Percentiles rank a stretch among this genome's conserved stretches.
Conservation (phyloP, 30 jellyfish, hydroid and myxozoan species). For the Aurelia sp. region DNA sequence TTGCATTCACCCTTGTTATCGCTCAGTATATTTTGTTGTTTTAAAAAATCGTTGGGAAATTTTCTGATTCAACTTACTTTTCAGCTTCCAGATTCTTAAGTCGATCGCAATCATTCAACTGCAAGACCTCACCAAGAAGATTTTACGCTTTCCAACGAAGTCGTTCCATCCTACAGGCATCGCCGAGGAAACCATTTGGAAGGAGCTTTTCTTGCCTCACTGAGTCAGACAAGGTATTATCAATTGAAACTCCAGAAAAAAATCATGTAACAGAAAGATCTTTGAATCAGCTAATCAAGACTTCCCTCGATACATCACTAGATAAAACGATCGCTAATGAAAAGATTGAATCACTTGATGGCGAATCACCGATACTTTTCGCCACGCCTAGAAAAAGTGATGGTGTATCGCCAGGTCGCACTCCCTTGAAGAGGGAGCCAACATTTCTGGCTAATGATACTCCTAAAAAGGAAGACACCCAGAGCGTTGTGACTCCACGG, state of each 20-base stretch:
- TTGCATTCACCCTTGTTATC: too few relatives aligned
- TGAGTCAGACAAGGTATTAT: background rate
- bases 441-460: background rate
- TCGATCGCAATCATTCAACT: constrained; percentile 47
- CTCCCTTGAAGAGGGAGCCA: background rate
- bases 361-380: background rate
- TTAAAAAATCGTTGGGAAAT: background rate
- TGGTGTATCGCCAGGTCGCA: background rate
- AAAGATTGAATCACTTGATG: background rate
- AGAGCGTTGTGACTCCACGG: background rate
- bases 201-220: constrained; percentile 38
- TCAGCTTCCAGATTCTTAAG: constrained; percentile 40
- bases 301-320: background rate
- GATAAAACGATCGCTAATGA: background rate
- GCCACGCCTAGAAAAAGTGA: background rate
- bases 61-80: background rate
- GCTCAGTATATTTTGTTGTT: too few relatives aligned
- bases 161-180: background rate
- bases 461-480: background rate
- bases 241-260: background rate
- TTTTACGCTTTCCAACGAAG: constrained; percentile 30
- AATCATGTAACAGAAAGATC: background rate
- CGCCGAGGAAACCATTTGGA: constrained; percentile 7
- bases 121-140: constrained; percentile 63
- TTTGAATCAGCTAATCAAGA: background rate